Conservation (phyloP, 30 jellyfish, hydroid and myxozoan species). For the Sanderia malayensis region DNA sequence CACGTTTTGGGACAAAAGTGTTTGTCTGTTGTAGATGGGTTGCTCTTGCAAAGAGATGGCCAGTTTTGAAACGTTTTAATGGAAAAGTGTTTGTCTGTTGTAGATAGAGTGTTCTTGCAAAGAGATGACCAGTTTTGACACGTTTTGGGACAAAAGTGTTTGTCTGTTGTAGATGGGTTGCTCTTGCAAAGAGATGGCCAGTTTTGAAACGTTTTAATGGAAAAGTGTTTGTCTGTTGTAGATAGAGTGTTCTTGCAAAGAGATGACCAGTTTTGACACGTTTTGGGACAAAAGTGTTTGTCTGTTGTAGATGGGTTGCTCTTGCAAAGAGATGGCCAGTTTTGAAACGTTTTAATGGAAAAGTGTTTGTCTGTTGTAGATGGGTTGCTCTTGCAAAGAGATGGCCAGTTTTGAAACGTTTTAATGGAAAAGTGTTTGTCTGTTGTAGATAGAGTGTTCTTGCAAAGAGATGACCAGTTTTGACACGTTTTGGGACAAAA, state of each 20-base stretch:
- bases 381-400: conserved; percentile 31
- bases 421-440: conserved; percentile 29
- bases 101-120: too few species aligned
- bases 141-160: too few species aligned
- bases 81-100: too few species aligned
- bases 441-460: conserved; percentile 25
- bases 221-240: conserved; percentile 38
- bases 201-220: conserved; percentile 7
- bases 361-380: conserved; percentile 37
- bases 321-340: conserved; percentile 30
- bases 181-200: too few species aligned
- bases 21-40: too few species aligned
- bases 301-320: conserved; percentile 33
- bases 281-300: conserved; percentile 20
- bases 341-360: conserved; percentile 8
- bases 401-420: conserved; percentile 24
- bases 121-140: too few species aligned
- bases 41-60: too few species aligned
- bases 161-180: too few species aligned
- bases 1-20: too few species aligned
- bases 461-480: conserved; percentile 36
- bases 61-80: too few species aligned
- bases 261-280: conserved; percentile 30
- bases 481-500: too few species aligned
- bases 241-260: conserved; percentile 33